phyloP scores from a whole-genome alignment of 2,797 vertebrate genomes.

The Acanthis flammea region DNA sequence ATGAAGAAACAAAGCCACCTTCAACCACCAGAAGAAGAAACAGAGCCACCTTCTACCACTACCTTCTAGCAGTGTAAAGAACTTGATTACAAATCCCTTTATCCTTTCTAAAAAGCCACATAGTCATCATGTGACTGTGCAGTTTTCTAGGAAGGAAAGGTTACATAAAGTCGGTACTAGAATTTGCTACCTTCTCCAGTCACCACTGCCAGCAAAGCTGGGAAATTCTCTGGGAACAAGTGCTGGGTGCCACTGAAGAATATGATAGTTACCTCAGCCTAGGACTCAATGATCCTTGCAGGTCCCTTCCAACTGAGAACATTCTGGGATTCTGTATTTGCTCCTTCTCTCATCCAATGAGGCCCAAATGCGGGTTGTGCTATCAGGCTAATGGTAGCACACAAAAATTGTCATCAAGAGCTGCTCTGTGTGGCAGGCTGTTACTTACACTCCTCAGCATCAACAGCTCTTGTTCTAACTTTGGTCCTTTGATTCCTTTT shows the following conservation, averaged over 20 bases:
- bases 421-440: not conserved
- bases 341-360: not conserved
- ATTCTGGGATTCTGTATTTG: not conserved
- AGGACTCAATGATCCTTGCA: not conserved
- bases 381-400: not conserved
- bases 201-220: not conserved
- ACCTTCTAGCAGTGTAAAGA: not conserved
- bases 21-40: too few relatives aligned
- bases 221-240: not conserved
- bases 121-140: not conserved
- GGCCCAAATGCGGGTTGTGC: rapidly evolving
- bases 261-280: not conserved
- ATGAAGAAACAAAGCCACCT: not conserved
- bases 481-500: not conserved
- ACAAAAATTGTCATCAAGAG: not conserved
- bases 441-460: not conserved
- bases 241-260: not conserved
- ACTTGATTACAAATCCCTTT: not conserved
- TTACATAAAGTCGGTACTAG: not conserved
- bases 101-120: not conserved
- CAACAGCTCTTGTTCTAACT: not conserved
- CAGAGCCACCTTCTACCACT: not conserved
- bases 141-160: not conserved
- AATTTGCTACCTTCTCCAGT: not conserved
- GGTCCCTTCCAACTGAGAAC: not conserved